A percentile compares a stretch with the other conserved stretches of the same genome.
Evolutionary conservation across 2,888 invertebrate genomes (phyloP).

Genomic region (Fragum fragum): DNA sequence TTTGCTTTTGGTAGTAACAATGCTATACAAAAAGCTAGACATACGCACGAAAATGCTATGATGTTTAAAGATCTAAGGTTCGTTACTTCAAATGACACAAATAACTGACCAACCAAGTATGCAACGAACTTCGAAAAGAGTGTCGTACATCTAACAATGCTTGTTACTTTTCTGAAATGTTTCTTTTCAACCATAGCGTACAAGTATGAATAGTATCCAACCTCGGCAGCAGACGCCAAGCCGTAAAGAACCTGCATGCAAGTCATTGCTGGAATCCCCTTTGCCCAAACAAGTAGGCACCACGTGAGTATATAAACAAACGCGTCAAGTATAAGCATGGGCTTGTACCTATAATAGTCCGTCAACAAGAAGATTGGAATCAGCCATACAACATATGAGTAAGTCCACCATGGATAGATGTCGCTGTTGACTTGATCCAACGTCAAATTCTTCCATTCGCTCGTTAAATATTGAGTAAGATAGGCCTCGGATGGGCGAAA

Average conservation of each 20-base stretch:
- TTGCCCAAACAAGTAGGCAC: constrained; percentile 92
- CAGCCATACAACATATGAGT: constrained; percentile 92
- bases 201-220: constrained; percentile 97
- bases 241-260: constrained; percentile 93
- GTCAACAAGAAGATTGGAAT: constrained; percentile 94
- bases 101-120: constrained; percentile 92
- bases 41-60: constrained; percentile 92
- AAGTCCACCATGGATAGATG: constrained; percentile 95
- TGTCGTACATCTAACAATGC: constrained; percentile 94
- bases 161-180: constrained; percentile 94
- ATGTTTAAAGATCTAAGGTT: constrained; percentile 93
- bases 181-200: constrained; percentile 94
- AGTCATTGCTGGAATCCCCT: constrained; percentile 91
- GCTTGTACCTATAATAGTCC: constrained; percentile 94
- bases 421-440: constrained; percentile 86
- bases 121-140: constrained; percentile 93
- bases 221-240: constrained; percentile 94
- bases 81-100: constrained; percentile 91
- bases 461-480: constrained; percentile 66
- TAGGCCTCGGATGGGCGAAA: constrained; percentile 71
- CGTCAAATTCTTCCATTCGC: constrained; percentile 63
- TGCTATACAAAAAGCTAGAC: constrained; percentile 91
- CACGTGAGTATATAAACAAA: constrained; percentile 92
- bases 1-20: constrained; percentile 90
- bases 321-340: constrained; percentile 94